Percentiles rank a stretch among this genome's conserved stretches.
These are phyloP conservation scores for Jacana jacana DNA, from an alignment of 2,113 vertebrate genomes.

Conservation along the genomic window DNA sequence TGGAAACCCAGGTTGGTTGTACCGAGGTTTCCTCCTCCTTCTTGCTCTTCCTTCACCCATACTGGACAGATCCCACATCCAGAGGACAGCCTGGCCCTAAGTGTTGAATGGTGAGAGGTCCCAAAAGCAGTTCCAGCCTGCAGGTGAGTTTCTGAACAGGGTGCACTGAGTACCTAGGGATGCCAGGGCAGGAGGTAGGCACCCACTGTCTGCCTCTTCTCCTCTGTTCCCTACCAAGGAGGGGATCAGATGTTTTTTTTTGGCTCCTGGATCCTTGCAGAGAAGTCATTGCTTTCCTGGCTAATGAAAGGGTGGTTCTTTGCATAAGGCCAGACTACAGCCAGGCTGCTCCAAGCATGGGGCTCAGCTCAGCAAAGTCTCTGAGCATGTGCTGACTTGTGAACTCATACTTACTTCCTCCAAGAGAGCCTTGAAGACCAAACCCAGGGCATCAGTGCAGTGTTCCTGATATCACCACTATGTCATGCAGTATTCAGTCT, in stretches of 20 bases:
- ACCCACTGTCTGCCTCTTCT: not conserved
- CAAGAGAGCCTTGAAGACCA: not conserved
- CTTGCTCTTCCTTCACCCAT: not conserved
- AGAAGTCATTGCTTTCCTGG: not conserved
- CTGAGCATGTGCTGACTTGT: not conserved
- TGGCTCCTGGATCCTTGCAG: not conserved
- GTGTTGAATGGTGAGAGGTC: not conserved
- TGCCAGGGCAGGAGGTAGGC: not conserved
- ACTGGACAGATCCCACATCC: rapidly evolving
- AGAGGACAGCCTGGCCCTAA: not conserved
- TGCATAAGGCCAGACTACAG: not conserved
- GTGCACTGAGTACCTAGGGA: not conserved
- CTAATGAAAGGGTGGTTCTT: not conserved
- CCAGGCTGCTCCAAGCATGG: not conserved
- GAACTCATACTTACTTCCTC: not conserved
- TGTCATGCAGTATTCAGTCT: not conserved
- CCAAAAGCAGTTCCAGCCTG: not conserved
- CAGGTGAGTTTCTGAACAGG: not conserved
- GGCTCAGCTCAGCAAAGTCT: not conserved
- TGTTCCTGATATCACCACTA: not conserved
- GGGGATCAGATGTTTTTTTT: not conserved
- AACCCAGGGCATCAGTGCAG: not conserved
- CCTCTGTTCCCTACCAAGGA: not conserved
- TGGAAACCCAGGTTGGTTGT: not conserved
- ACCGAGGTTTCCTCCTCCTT: not conserved